These are phyloP conservation scores for Pangasius djambal DNA, from an alignment of 2,797 vertebrate genomes.

Conservation along the genomic window DNA sequence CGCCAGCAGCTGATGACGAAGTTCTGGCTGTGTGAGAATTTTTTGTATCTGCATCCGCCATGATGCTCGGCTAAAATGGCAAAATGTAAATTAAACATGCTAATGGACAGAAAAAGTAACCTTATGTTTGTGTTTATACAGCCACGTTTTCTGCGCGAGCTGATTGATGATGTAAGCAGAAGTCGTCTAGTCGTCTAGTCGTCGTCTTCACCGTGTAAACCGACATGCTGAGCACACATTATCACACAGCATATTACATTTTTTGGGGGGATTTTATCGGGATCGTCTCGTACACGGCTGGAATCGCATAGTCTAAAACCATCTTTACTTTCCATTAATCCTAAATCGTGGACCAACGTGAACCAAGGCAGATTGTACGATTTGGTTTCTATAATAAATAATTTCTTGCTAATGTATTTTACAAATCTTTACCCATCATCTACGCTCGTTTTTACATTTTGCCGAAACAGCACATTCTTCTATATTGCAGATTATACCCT, in stretches of 20 bases:
- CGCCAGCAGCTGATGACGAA: too few relatives aligned
- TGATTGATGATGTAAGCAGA: neutral
- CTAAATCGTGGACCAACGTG: neutral
- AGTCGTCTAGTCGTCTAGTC: too few relatives aligned
- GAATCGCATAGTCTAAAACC: neutral
- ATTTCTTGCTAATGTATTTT: neutral
- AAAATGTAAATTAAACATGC: neutral
- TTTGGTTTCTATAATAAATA: neutral
- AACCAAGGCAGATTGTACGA: neutral
- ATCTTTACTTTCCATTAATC: neutral
- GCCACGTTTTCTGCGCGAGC: neutral
- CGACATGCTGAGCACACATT: neutral
- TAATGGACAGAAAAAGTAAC: neutral
- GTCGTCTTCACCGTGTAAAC: neutral
- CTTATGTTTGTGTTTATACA: neutral
- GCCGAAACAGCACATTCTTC: neutral
- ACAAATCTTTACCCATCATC: neutral
- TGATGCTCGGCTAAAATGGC: neutral
- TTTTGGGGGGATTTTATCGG: neutral
- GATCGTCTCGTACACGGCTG: neutral
- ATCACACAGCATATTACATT: neutral
- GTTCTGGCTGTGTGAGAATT: too few relatives aligned
- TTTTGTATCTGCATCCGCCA: too few relatives aligned
- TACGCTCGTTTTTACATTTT: neutral
- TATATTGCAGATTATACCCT: neutral